Percentiles rank a stretch among this genome's conserved stretches.
Conservation (phyloP, 2,888 invertebrate genomes). For the Mechanitis messenoides region DNA sequence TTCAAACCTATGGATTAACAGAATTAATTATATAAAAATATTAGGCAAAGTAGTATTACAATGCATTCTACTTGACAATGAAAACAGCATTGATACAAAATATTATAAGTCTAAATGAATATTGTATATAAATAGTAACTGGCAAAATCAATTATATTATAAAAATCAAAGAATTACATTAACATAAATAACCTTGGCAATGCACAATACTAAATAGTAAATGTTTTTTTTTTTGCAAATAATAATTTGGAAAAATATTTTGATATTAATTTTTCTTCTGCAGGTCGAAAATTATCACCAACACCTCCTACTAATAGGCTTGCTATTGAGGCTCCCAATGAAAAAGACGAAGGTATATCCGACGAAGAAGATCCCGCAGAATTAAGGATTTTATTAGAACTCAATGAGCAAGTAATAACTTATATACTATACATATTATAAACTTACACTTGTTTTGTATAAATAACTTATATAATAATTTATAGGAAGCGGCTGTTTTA, state of each 20-base stretch:
- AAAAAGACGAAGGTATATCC: constrained; percentile 84
- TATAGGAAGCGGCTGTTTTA: constrained; percentile 86
- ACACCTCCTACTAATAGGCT: constrained; percentile 80
- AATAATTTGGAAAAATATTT: constrained; percentile 25
- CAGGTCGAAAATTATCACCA: constrained; percentile 83
- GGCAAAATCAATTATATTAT: not conserved
- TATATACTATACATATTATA: not conserved
- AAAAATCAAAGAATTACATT: constrained; percentile 18
- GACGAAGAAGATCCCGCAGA: constrained; percentile 90
- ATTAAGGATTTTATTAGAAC: constrained; percentile 88
- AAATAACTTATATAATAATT: constrained; percentile 8
- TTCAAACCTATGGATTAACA: not conserved
- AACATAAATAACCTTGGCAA: constrained; percentile 23
- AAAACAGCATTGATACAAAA: too few relatives aligned
- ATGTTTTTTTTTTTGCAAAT: constrained; percentile 28
- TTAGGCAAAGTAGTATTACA: too few relatives aligned
- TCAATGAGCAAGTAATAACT: constrained; percentile 84
- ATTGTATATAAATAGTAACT: too few relatives aligned
- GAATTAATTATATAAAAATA: not conserved
- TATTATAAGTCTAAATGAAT: too few relatives aligned
- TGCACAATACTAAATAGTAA: constrained; percentile 29
- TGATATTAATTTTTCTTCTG: constrained; percentile 31
- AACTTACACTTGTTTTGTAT: not conserved
- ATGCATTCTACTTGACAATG: too few relatives aligned
- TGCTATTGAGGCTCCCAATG: constrained; percentile 79